Conservation (phyloP, 2,113 vertebrate species). For the Lycaon pictus region DNA sequence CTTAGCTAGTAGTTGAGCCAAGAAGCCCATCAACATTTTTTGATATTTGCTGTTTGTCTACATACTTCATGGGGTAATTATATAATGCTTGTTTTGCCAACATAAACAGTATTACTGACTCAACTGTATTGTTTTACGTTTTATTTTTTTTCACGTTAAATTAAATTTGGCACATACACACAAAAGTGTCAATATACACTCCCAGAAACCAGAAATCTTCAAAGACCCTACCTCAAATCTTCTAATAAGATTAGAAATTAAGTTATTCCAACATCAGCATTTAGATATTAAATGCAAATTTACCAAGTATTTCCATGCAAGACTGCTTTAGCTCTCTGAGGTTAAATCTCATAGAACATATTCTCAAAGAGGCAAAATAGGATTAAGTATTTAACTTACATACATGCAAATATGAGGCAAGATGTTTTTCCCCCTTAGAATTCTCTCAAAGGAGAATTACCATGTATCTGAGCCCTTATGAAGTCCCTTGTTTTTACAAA, state of each 20-base stretch:
- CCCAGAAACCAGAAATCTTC: neutral
- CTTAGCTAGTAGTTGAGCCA: neutral
- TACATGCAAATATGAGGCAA: neutral
- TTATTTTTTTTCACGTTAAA: neutral
- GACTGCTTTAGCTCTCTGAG: neutral
- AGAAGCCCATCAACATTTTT: neutral
- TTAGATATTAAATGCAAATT: neutral
- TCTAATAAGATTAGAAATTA: neutral
- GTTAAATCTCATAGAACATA: neutral
- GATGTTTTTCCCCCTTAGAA: neutral
- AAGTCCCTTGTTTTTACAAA: neutral
- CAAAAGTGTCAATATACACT: neutral
- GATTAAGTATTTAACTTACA: conserved; percentile 10
- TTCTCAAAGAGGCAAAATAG: neutral
- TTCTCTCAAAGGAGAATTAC: neutral
- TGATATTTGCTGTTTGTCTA: neutral
- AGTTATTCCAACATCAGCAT: neutral
- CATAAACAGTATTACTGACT: conserved; percentile 23
- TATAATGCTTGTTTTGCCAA: neutral
- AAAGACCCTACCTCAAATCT: neutral
- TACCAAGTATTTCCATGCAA: neutral
- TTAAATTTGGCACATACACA: neutral
- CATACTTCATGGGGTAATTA: neutral
- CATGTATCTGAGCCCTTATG: neutral
- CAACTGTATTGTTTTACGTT: neutral